Evolutionary conservation across 1,140 invertebrate species (phyloP).

Genomic region (Oncopodura yosiiana): DNA sequence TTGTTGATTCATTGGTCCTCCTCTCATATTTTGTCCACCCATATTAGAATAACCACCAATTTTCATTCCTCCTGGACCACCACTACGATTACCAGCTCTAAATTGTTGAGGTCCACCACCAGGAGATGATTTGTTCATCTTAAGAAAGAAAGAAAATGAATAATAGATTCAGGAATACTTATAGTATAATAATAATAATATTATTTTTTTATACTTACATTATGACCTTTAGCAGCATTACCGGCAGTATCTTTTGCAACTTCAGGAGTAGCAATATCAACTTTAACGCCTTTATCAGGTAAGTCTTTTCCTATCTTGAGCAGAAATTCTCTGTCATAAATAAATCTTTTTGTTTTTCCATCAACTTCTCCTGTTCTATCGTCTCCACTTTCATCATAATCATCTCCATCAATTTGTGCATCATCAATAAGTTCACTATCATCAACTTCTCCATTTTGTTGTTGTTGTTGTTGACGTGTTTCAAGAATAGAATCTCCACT

Average conservation of each 20-base stretch:
- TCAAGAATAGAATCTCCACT: no score
- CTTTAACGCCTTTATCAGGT: conserved; percentile 38
- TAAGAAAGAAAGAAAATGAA: not conserved
- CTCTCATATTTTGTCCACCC: not conserved
- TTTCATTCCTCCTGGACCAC: not conserved
- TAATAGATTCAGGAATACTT: not conserved
- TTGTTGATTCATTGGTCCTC: no score
- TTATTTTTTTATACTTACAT: not conserved
- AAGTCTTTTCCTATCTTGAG: conserved; percentile 40
- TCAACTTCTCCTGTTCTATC: not conserved
- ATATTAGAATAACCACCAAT: not conserved
- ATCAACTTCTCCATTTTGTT: no score
- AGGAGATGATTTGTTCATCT: conserved; percentile 5
- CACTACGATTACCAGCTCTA: not conserved
- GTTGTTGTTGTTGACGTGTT: no score
- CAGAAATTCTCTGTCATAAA: conserved; percentile 45
- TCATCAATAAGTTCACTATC: no score
- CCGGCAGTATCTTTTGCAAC: conserved; percentile 4
- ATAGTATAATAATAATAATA: not conserved
- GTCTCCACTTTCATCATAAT: no score
- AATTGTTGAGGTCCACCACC: not conserved
- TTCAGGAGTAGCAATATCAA: conserved; percentile 17
- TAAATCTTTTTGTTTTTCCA: conserved; percentile 40
- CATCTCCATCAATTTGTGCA: no score
- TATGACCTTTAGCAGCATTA: not conserved